Percentiles rank a stretch among this genome's conserved stretches.
Conservation (phyloP, 2,797 vertebrate species). For the Phoebastria nigripes region DNA sequence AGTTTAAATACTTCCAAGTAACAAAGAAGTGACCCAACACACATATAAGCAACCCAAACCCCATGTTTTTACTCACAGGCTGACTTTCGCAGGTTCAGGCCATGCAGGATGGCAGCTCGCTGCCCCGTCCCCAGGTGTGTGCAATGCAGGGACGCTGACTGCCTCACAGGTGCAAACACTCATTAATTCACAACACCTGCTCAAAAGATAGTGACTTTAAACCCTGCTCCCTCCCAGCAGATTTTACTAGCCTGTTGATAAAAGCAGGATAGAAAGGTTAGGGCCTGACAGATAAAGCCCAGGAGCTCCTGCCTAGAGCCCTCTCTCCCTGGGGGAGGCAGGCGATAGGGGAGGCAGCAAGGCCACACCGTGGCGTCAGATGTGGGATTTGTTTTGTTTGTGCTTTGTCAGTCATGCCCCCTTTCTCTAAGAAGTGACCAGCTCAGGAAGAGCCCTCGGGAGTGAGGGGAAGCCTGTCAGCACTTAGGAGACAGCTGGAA, state of each 20-base stretch:
- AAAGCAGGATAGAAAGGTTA: background rate
- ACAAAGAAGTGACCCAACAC: accelerated
- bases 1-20: accelerated
- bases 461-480: background rate
- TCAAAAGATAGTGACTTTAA: background rate
- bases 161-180: background rate
- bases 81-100: accelerated
- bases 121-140: accelerated
- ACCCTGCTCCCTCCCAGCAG: too few species aligned
- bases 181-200: background rate
- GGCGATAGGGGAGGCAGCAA: too few species aligned
- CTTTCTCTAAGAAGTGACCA: background rate
- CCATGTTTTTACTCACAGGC: accelerated
- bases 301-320: background rate
- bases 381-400: accelerated
- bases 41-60: accelerated
- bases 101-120: accelerated
- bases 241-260: accelerated
- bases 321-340: too few species aligned
- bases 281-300: background rate
- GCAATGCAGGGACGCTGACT: accelerated
- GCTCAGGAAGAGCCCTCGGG: background rate
- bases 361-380: accelerated
- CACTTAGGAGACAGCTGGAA: accelerated
- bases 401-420: background rate